Base-by-base conservation (phyloP, 2,888 invertebrate genomes). In the Drosophila falleni region DNA sequence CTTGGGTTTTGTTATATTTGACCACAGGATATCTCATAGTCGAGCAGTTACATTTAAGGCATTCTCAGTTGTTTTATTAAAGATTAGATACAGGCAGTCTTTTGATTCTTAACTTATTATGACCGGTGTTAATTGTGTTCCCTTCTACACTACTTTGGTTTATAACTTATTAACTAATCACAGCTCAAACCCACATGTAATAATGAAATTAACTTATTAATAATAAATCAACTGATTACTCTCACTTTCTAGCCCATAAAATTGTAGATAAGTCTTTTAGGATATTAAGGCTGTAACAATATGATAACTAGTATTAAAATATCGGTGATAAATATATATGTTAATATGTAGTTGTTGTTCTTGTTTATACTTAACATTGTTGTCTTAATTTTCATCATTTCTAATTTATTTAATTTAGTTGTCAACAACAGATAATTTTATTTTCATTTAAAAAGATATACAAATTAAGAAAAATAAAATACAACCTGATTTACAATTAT, bases 101-200 rank as follows among this genome's bases (percentile, higher is more conserved):
- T 23, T 19, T 8, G 44, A 35, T 56, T 56, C 44, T 56, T 35
- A 44, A 44, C 55, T 56, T 33, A 35, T 56, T 56, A 56, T 44
- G 44, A 56, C 23, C 35, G 13, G 44, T 33, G 33, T 23, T 55
- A 55, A 55, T 19, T 55, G 42, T 42, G 42, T 55, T n/a, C 19
- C 33, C 42, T 41, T 16, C 41, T 2, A 42, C 19, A 19, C n/a
- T 10, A 56, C 11, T 35, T 10, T 44, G 23, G 15, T 35, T 35
- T 44, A 44, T 44, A 44, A 23, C 11, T 55, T 56, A 56, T 56
- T 56, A 56, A 33, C 55, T 56, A 56, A 56, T 56, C 55, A 44
- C 15, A 44, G 35, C 55, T n/a, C 55, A 35, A 26, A 2, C 23
- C 44, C 44, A 56, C 33, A 33, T 33, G 2, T 35, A 35, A 56